A percentile compares a stretch with the other conserved stretches of the same genome.
phyloP scores from a whole-genome alignment of 2,888 invertebrate species.

The Andrena minutula region DNA sequence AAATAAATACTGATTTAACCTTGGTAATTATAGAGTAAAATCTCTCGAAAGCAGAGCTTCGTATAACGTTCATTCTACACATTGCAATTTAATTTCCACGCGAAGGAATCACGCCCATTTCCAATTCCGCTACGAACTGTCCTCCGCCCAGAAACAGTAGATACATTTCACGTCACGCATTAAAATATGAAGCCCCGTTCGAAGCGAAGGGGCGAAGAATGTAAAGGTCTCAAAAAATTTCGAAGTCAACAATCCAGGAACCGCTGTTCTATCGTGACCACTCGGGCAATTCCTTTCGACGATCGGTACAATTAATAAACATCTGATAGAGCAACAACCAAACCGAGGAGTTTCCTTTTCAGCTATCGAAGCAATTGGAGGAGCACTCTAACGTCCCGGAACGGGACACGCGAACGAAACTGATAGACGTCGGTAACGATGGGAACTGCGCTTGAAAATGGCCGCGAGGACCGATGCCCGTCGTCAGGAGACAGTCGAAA shows the following conservation, averaged over 20 bases:
- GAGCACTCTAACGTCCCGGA: conserved; percentile 26
- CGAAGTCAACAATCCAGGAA: conserved; percentile 1
- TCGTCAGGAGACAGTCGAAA: not conserved
- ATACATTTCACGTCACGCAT: not conserved
- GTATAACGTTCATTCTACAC: not conserved
- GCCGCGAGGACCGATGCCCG: not conserved
- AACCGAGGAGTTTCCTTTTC: conserved; percentile 54
- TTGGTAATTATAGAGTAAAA: too few species aligned
- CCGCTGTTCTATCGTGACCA: conserved; percentile 19
- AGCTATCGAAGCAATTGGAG: conserved; percentile 48
- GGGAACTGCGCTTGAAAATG: conserved; percentile 20
- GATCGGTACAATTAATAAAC: conserved; percentile 62
- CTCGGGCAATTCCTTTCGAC: conserved; percentile 29
- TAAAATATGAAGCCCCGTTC: not conserved
- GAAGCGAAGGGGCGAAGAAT: not conserved
- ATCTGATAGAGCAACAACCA: conserved; percentile 65
- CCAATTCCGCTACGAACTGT: not conserved
- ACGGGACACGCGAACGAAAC: conserved; percentile 26
- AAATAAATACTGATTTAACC: too few species aligned
- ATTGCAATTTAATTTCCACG: conserved; percentile 1
- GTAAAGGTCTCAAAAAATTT: not conserved
- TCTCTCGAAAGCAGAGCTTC: too few species aligned
- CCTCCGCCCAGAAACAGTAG: not conserved
- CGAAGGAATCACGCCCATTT: not conserved
- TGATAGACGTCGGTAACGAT: conserved; percentile 17